These are phyloP conservation scores for Rhynchotus rufescens DNA, from an alignment of 2,797 vertebrate species.

Conservation along the genomic window DNA sequence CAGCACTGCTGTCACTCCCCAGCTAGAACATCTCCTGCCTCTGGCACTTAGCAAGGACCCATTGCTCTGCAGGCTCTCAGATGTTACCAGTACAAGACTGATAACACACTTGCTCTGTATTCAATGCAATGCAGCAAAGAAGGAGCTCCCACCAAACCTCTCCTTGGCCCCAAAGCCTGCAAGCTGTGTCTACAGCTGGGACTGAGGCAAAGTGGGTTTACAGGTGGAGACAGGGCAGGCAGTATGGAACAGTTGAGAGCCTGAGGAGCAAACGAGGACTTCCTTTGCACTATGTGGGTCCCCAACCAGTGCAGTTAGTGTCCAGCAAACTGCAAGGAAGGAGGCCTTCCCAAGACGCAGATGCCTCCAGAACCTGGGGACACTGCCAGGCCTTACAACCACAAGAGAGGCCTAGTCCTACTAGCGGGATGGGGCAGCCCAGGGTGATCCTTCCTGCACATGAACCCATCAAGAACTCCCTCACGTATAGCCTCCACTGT, in stretches of 20 bases:
- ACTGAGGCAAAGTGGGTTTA: neutral
- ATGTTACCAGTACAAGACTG: neutral
- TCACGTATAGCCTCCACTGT: fast-evolving
- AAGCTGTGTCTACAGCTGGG: neutral
- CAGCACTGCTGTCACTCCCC: fast-evolving
- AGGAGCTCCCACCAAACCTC: neutral
- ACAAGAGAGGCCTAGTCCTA: neutral
- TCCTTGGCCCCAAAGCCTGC: neutral
- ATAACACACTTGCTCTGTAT: neutral
- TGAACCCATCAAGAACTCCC: neutral
- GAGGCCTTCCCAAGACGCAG: neutral
- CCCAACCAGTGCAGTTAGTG: neutral
- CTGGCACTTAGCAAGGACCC: neutral
- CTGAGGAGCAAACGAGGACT: neutral
- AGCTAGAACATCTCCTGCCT: neutral
- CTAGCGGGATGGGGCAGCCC: fast-evolving
- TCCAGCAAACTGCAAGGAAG: neutral
- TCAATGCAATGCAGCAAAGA: neutral
- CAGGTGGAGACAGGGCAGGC: neutral
- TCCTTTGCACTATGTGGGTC: neutral
- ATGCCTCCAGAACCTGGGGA: neutral
- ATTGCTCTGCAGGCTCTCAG: fast-evolving
- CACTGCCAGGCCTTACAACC: neutral
- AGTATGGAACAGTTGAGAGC: fast-evolving
- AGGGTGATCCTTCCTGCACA: fast-evolving